Base-by-base conservation (phyloP, 2,888 invertebrate genomes). In the Microdon myrmicae region DNA sequence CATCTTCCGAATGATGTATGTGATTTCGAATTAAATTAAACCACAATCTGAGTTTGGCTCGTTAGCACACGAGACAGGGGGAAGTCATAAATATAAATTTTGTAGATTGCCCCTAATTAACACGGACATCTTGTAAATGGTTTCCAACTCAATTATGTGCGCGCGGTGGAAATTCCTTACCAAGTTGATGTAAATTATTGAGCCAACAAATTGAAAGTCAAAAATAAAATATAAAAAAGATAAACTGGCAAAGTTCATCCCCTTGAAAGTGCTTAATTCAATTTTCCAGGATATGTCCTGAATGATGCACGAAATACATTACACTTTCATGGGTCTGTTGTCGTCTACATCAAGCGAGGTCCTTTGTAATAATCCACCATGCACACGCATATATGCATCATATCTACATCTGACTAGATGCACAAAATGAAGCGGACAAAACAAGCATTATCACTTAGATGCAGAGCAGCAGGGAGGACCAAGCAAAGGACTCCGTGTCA, bases 261-360 rank as follows among this genome's bases (percentile, higher is more conserved):
- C 58, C 51, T 43, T 64, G 58, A 58, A 64, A 64, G 64, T 45
- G 58, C 37, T 64, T 64, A 64, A 64, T 64, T 64, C 58, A 58
- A 64, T 64, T 64, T 64, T 32, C 41, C 41, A 47, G 32, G 28
- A 32, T 39, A 19, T 16, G 29, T 17, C 38, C 48, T 39, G 12
- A 39, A 51, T 44, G 35, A 49, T 43, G 37, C 32, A 17, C 10
- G 16, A 16, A 43, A 20, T 31, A 44, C 25, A 48, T 41, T 45
- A 51, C 56, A 56, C 49, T 61, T 48, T 32, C 14, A 12, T 28
- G 17, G 23, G 22, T n/a, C 2, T 41, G 43, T 32, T 23, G 26
- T 23, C 22, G 34, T 13, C 37, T 34, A 20, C n/a, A n/a, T n/a
- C n/a, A n/a, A n/a, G 26, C 37, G 38, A 7, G 6, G 35, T 64